phyloP scores from a whole-genome alignment of 2,113 vertebrate species.

The Crotalus viridis region DNA sequence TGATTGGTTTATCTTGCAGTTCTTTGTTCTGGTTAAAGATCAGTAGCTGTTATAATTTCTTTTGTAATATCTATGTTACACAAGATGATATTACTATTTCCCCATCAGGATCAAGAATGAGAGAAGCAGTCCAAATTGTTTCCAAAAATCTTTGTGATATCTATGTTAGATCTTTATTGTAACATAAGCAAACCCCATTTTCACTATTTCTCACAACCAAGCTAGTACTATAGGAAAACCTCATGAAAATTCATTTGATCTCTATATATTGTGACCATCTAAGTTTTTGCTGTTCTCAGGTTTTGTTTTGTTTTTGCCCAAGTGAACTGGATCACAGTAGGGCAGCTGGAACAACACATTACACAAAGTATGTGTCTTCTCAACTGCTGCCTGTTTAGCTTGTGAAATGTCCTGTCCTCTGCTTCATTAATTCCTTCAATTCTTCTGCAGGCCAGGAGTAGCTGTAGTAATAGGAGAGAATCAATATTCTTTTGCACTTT shows the following conservation, averaged over 20 bases:
- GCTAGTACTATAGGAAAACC: not conserved
- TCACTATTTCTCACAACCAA: slow-evolving; percentile 1
- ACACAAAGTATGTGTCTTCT: slow-evolving; percentile 24
- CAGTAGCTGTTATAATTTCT: slow-evolving; percentile 13
- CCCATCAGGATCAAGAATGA: not conserved
- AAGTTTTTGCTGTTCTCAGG: not conserved
- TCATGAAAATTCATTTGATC: not conserved
- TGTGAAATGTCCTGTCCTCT: slow-evolving; percentile 35
- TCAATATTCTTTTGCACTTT: slow-evolving; percentile 9
- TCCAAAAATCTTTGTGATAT: not conserved
- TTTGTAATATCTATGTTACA: slow-evolving; percentile 2
- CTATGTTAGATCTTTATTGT: slow-evolving; percentile 13
- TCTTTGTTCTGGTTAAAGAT: not conserved
- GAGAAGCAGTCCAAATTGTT: not conserved
- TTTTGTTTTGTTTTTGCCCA: not conserved
- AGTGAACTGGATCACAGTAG: slow-evolving; percentile 29
- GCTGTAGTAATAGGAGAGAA: slow-evolving; percentile 36
- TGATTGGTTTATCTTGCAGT: not conserved
- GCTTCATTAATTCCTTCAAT: slow-evolving; percentile 57
- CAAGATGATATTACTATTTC: not conserved
- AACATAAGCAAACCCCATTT: not conserved
- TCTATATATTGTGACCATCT: not conserved
- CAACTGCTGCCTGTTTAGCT: slow-evolving; percentile 3
- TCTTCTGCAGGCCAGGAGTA: slow-evolving; percentile 40
- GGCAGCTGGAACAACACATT: slow-evolving; percentile 20